These are phyloP conservation scores for Drosophila cognata DNA, from an alignment of 2,888 invertebrate genomes.

Conservation along the genomic window DNA sequence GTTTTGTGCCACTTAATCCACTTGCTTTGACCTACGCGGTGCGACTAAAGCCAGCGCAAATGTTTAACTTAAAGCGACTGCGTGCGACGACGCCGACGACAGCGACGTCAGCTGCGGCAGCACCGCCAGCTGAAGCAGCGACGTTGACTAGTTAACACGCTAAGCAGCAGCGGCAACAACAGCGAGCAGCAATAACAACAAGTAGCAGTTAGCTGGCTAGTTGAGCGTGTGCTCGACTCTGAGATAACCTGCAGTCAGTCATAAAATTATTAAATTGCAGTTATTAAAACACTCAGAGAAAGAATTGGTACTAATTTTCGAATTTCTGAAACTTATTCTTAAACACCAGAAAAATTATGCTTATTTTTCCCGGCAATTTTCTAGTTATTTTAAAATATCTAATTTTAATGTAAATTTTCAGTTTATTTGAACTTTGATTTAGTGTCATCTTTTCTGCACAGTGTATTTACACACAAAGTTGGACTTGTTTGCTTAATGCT, in stretches of 20 bases:
- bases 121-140: constrained; percentile 14
- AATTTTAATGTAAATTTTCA: accelerated
- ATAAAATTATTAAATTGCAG: background rate
- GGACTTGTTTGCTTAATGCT: background rate
- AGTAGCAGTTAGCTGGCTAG: background rate
- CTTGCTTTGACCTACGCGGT: constrained; percentile 77
- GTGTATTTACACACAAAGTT: background rate
- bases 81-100: constrained; percentile 34
- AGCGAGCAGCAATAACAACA: constrained; percentile 12
- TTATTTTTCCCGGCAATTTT: no score
- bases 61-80: constrained; percentile 62
- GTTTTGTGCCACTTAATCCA: constrained; percentile 70
- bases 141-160: constrained; percentile 56
- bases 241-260: background rate
- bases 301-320: no score
- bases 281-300: background rate
- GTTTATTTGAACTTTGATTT: background rate
- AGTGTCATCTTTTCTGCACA: background rate
- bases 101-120: constrained; percentile 23
- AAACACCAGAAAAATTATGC: no score
- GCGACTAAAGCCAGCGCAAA: constrained; percentile 70
- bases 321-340: no score
- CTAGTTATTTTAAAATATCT: no score
- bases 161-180: constrained; percentile 34
- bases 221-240: background rate